Conservation (phyloP, 2,113 vertebrate genomes). For the Tringa solitaria region DNA sequence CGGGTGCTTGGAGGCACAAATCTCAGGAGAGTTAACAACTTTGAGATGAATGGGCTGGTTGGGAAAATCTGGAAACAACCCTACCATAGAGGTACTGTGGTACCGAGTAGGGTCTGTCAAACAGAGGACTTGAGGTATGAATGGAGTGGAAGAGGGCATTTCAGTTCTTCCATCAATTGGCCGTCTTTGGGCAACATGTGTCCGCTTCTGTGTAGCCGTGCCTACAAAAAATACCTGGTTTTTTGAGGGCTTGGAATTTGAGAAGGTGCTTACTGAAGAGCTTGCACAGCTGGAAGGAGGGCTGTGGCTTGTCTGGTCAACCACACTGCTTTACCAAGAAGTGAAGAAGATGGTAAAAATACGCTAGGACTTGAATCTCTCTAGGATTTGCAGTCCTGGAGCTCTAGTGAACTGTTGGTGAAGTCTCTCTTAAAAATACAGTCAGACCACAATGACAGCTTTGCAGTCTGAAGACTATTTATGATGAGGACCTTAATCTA, state of each 20-base stretch:
- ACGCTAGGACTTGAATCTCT: not conserved
- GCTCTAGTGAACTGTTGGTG: not conserved
- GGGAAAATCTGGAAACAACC: fast-evolving
- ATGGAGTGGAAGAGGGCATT: not conserved
- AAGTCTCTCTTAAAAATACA: not conserved
- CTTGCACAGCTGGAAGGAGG: not conserved
- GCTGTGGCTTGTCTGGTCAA: not conserved
- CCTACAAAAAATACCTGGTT: not conserved
- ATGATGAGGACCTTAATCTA: not conserved
- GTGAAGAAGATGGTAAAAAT: not conserved
- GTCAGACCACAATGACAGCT: not conserved
- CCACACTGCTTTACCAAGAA: fast-evolving
- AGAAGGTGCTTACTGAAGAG: not conserved
- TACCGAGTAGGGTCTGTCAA: not conserved
- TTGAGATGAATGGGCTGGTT: not conserved
- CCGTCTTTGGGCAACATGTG: not conserved
- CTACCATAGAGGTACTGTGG: fast-evolving
- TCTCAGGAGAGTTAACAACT: not conserved
- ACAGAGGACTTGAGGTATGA: fast-evolving
- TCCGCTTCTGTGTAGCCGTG: not conserved
- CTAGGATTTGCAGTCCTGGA: not conserved
- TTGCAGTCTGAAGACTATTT: not conserved
- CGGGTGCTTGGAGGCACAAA: not conserved
- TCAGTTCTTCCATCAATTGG: fast-evolving
- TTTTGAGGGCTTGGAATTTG: fast-evolving